phyloP scores from a whole-genome alignment of 1,140 invertebrate genomes.

The Euwallacea fornicatus region DNA sequence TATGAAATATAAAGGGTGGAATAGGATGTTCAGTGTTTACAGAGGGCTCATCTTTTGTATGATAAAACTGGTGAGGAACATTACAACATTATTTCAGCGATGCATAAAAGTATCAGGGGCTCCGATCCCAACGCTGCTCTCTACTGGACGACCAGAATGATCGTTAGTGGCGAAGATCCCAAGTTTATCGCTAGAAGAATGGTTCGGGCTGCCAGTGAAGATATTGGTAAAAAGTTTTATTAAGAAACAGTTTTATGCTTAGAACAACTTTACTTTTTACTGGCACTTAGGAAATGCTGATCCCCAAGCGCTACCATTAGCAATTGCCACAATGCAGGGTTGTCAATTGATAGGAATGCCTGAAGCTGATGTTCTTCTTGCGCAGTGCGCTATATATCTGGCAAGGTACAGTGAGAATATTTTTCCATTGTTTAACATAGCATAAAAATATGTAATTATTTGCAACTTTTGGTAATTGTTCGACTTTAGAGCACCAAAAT shows the following conservation, averaged over 20 bases:
- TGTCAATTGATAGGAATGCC: constrained; percentile 83
- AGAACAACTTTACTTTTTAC: background rate
- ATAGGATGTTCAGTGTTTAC: constrained; percentile 46
- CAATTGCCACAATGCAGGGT: constrained; percentile 73
- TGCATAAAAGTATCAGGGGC: constrained; percentile 85
- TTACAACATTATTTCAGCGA: constrained; percentile 80
- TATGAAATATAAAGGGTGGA: background rate
- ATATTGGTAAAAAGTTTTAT: constrained; percentile 54
- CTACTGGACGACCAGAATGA: constrained; percentile 82
- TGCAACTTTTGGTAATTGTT: background rate
- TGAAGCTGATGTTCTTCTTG: constrained; percentile 75
- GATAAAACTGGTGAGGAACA: constrained; percentile 81
- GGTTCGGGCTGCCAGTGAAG: constrained; percentile 76
- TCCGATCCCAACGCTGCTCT: constrained; percentile 79
- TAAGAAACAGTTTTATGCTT: background rate
- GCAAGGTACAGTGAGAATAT: constrained; percentile 50
- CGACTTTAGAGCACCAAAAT: constrained; percentile 68
- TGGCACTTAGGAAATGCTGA: constrained; percentile 58
- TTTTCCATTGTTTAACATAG: too few relatives aligned
- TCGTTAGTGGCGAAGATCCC: constrained; percentile 81
- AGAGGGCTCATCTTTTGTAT: constrained; percentile 73
- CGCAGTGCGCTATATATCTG: constrained; percentile 75
- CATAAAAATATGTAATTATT: too few relatives aligned
- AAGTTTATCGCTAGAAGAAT: constrained; percentile 78
- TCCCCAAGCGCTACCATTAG: constrained; percentile 60